These are phyloP conservation scores for Orientallactaga sibirica DNA, from an alignment of 2,797 vertebrate species.

Conservation along the genomic window DNA sequence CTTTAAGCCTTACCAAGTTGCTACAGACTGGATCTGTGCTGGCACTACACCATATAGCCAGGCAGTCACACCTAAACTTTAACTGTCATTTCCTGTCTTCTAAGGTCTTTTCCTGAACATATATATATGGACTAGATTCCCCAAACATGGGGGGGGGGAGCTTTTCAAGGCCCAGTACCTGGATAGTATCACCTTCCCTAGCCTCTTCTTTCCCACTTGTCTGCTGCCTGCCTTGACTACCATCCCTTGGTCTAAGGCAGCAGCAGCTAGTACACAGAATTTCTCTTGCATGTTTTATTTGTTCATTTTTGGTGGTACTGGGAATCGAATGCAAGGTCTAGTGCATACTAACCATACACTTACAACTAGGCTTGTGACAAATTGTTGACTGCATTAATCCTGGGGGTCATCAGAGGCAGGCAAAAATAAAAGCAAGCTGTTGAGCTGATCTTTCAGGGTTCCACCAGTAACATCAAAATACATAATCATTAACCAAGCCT, in stretches of 20 bases:
- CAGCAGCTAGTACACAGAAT: neutral
- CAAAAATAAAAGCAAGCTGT: neutral
- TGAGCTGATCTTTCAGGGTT: neutral
- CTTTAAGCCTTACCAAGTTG: neutral
- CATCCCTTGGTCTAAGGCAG: neutral
- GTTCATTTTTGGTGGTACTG: neutral
- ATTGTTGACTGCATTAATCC: neutral
- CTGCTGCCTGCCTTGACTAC: neutral
- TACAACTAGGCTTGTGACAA: neutral
- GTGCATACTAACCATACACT: neutral
- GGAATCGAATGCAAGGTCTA: too few relatives aligned
- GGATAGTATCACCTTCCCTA: neutral
- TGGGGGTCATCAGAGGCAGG: neutral
- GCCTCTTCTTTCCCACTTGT: neutral
- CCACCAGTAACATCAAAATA: neutral
- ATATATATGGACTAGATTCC: neutral
- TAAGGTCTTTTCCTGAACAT: neutral
- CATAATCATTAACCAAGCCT: too few relatives aligned
- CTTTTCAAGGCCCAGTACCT: neutral
- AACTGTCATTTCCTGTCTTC: neutral
- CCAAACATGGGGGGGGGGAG: neutral
- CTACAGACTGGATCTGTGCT: neutral
- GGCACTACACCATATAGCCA: neutral
- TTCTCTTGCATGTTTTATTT: neutral
- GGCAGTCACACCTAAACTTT: neutral